Conservation (phyloP, 2,797 vertebrate genomes). For the Takifugu rubripes region DNA sequence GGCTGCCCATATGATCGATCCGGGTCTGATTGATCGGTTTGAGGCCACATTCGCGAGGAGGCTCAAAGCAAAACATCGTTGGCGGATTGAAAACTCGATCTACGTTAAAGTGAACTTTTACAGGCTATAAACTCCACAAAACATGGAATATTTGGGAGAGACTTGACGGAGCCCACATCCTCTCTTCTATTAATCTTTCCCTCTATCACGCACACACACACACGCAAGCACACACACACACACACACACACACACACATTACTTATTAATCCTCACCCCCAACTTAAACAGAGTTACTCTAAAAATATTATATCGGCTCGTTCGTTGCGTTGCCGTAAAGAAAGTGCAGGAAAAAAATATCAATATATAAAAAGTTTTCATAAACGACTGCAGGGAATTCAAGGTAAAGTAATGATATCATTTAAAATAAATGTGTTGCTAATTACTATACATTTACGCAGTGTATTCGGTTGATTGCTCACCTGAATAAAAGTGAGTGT, state of each 20-base stretch:
- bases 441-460: conserved; percentile 17
- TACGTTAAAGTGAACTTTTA: conserved; percentile 19
- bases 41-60: conserved; percentile 75
- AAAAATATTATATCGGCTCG: background rate
- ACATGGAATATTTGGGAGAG: conserved; percentile 3
- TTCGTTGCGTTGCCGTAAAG: conserved; percentile 7
- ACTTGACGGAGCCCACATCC: background rate
- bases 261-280: background rate
- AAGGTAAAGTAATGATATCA: conserved; percentile 14
- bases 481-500: conserved; percentile 13
- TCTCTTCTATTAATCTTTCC: background rate
- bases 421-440: conserved; percentile 10
- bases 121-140: conserved; percentile 15
- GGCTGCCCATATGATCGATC: conserved; percentile 82
- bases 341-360: conserved; percentile 30
- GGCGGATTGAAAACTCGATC: conserved; percentile 24
- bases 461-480: conserved; percentile 20
- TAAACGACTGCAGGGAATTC: conserved; percentile 24
- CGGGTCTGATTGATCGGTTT: conserved; percentile 83
- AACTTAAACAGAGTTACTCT: conserved; percentile 7
- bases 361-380: conserved; percentile 43
- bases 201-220: background rate
- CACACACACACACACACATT: conserved; percentile 1
- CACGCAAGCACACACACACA: background rate
- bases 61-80: conserved; percentile 49